Base-by-base conservation (phyloP, 2,113 vertebrate genomes). In the Barbus barbus region DNA sequence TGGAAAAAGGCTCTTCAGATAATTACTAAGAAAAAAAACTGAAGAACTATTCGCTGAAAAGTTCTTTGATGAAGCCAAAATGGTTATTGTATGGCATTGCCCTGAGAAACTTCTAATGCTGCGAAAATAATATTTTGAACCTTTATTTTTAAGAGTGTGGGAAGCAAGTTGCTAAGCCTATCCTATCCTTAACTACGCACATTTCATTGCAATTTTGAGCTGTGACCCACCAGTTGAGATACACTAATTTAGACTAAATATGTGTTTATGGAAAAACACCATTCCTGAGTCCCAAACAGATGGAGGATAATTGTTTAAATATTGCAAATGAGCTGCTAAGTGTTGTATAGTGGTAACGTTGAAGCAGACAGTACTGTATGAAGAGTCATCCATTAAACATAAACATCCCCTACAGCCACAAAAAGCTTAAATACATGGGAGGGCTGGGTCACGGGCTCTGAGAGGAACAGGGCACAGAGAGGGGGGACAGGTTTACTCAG, bases 341-440 rank as follows among this genome's bases (percentile, higher is more conserved):
- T 82, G 61, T 60, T 51, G 9, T 73, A 75, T 41, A 74, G 74
- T 63, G 67, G 53, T 82, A 48, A 14, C 53, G 83, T 86, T 85
- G 63, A 85, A 87, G 89, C 80, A 88, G 91, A 91, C 90, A 86
- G 86, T 88, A 81, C 38, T 84, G 85, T 85, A 89, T 88, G 85
- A 87, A 82, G 51, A 53, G 87, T 80, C 82, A 93, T 93, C 88
- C 92, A 94, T 95, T 93, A 94, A 95, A 93, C 91, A 95, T 94
- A 92, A 93, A 90, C 89, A 86, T 89, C 92, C 91, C 84, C 56
- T 90, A 93, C 91, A 92, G 91, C 91, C 90, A 90, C 89, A 90
- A 91, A 91, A 90, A 58, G 90, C 92, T 91, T 93, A 92, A 94
- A 93, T 92, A 91, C 89, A 84, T 83, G 87, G 6, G 86, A 86